A percentile compares a stretch with the other conserved stretches of the same genome.
Evolutionary conservation across 30 jellyfish, hydroid and myxozoan genomes (phyloP).

Genomic region (Cassiopea andromeda): DNA sequence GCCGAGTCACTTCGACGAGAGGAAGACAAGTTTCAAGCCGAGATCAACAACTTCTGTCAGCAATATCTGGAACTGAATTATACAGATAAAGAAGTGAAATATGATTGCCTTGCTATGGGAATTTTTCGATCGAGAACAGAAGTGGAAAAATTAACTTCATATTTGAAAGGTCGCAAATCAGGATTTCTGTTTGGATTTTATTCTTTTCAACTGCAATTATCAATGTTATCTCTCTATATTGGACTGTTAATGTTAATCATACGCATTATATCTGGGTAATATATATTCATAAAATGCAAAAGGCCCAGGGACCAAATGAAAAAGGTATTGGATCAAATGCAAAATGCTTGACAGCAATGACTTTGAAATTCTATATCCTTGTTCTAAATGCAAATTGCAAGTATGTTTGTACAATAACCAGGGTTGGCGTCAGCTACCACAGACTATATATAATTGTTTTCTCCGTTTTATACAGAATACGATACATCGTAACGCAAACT

Average conservation of each 20-base stretch:
- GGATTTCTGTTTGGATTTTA: slow-evolving; percentile 65
- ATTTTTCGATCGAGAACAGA: slow-evolving; percentile 44
- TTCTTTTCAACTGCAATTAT: slow-evolving; percentile 35
- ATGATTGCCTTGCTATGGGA: not conserved
- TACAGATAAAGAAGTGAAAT: not conserved
- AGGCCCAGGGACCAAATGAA: too few relatives aligned
- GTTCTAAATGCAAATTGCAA: too few relatives aligned
- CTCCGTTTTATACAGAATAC: too few relatives aligned
- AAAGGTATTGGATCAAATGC: too few relatives aligned
- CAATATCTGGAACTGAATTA: not conserved
- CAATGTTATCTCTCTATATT: slow-evolving; percentile 49
- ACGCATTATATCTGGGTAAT: not conserved
- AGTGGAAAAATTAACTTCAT: slow-evolving; percentile 36
- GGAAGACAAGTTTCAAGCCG: slow-evolving; percentile 16
- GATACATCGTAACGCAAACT: too few relatives aligned
- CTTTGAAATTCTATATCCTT: too few relatives aligned
- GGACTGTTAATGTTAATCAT: slow-evolving; percentile 34
- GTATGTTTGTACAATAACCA: too few relatives aligned
- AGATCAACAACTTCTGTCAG: slow-evolving; percentile 42
- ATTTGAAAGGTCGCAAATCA: slow-evolving; percentile 47
- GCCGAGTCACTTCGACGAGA: slow-evolving; percentile 40
- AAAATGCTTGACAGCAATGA: too few relatives aligned
- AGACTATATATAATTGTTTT: too few relatives aligned
- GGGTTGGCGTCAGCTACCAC: too few relatives aligned
- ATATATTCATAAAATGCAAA: too few relatives aligned